Evolutionary conservation across 2,888 invertebrate species (phyloP), one percentile per base, ranked within the genome.

Genomic region (Drosophila testacea): DNA sequence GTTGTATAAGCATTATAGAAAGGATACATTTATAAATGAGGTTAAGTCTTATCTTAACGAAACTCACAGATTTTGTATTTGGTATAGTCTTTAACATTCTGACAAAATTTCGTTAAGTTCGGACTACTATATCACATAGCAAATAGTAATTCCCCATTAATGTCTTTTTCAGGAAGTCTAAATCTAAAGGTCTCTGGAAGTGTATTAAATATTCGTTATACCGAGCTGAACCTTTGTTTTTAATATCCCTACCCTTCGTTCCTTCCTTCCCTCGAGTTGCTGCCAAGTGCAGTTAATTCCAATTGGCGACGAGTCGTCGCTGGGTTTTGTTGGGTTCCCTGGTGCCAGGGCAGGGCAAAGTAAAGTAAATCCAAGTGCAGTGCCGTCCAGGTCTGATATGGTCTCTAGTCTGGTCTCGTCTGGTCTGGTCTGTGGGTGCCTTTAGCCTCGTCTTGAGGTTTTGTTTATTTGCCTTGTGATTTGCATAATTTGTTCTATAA

Each of bases 401-500:
- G 30, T 47, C 30, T 13, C 44, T 4, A 4, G 55, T 44, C 47
- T 38, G 6, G 2, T 39, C 47, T 6, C 42, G 27, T 28, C 30
- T 6, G 11, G 36, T 50, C 55, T 36, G 39, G 27, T 16, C 51
- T 41, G 32, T 56, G 62, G 46, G 67, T 62, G 54, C 48, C 75
- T 76, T 61, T 69, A 56, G 80, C 70, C 64, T 61, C 81, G 75
- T 80, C 81, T 80, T 76, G 77, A 59, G 81, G 66, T 64, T 81
- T 67, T 81, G 73, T 78, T 74, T 81, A 68, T 79, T 84, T 81
- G 80, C 77, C 80, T 79, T 75, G 77, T 87, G 89, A 90, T 86
- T 86, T 86, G 90, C 86, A 86, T 86, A 86, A 90, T 90, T 86
- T 90, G 90, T 86, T 87, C 86, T 81, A 90, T 86, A 86, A 89